phyloP scores from a whole-genome alignment of 2,797 vertebrate species.

The Lagocephalus sceleratus region DNA sequence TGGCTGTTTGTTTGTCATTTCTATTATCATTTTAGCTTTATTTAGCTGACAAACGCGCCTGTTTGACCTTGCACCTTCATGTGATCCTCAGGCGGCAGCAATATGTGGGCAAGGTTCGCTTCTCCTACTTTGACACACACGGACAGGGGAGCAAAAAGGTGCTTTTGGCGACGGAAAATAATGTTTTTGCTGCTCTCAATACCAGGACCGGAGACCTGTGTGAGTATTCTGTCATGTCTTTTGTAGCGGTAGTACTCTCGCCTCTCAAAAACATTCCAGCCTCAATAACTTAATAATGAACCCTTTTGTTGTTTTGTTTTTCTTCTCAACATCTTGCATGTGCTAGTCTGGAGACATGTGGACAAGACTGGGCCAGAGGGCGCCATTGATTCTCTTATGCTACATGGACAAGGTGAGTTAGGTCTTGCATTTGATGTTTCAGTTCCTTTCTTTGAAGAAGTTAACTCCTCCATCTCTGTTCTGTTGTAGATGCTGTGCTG shows the following conservation, averaged over 20 bases:
- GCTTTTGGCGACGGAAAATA: constrained; percentile 89
- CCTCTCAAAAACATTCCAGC: no score
- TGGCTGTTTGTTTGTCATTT: background rate
- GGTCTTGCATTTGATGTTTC: background rate
- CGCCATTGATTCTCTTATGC: constrained; percentile 82
- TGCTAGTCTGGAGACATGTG: constrained; percentile 92
- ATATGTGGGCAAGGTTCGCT: constrained; percentile 90
- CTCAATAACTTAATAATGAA: no score
- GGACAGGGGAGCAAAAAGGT: constrained; percentile 90
- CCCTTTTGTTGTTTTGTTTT: no score
- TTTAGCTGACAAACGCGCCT: background rate
- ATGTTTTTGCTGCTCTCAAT: constrained; percentile 90
- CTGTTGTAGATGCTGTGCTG: constrained; percentile 82
- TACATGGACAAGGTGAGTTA: constrained; percentile 85
- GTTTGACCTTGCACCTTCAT: constrained; percentile 10
- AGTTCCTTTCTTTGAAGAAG: background rate
- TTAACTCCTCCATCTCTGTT: background rate
- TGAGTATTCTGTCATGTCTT: constrained; percentile 70
- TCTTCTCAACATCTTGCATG: constrained; percentile 2
- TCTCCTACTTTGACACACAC: constrained; percentile 85
- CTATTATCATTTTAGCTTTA: background rate
- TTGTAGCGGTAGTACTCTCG: background rate
- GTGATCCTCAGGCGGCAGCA: constrained; percentile 86
- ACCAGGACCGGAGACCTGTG: constrained; percentile 89
- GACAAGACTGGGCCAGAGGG: constrained; percentile 89